Evolutionary conservation across 30 jellyfish, hydroid and myxozoan species (phyloP).

Genomic region (Chrysaora quinquecirrha): DNA sequence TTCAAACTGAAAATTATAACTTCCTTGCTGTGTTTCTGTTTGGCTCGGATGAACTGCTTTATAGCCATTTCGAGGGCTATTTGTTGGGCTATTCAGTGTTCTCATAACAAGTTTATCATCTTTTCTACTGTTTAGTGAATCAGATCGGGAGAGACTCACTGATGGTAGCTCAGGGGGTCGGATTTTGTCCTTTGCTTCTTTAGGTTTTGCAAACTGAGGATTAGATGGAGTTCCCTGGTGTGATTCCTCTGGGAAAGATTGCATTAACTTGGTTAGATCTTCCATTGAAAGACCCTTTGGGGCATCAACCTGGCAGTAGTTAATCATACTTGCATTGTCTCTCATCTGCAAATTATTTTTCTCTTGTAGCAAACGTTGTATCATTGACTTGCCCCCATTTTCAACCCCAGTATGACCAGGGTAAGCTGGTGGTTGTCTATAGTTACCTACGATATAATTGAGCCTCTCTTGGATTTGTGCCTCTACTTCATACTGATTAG

Average conservation of each 20-base stretch:
- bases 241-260: slow-evolving; percentile 43
- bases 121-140: slow-evolving; percentile 6
- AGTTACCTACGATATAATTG: slow-evolving; percentile 69
- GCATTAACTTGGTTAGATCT: slow-evolving; percentile 53
- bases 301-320: slow-evolving; percentile 76
- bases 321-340: slow-evolving; percentile 94
- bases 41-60: slow-evolving; percentile 19
- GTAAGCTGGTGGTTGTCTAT: slow-evolving; percentile 94
- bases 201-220: not conserved
- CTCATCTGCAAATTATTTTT: slow-evolving; percentile 45
- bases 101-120: slow-evolving; percentile 85
- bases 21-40: slow-evolving; percentile 33
- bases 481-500: slow-evolving; percentile 61
- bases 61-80: not conserved
- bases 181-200: not conserved
- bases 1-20: slow-evolving; percentile 18
- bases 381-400: slow-evolving; percentile 48
- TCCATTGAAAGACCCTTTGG: slow-evolving; percentile 69
- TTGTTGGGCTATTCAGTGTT: slow-evolving; percentile 66
- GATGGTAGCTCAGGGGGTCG: not conserved
- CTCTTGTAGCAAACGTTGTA: slow-evolving; percentile 76
- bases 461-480: slow-evolving; percentile 71
- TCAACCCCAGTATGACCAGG: slow-evolving; percentile 70
- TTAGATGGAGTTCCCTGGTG: not conserved
- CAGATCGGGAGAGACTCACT: slow-evolving; percentile 1